Conservation (phyloP, 2,113 vertebrate species). For the Thalassarche chlororhynchos region DNA sequence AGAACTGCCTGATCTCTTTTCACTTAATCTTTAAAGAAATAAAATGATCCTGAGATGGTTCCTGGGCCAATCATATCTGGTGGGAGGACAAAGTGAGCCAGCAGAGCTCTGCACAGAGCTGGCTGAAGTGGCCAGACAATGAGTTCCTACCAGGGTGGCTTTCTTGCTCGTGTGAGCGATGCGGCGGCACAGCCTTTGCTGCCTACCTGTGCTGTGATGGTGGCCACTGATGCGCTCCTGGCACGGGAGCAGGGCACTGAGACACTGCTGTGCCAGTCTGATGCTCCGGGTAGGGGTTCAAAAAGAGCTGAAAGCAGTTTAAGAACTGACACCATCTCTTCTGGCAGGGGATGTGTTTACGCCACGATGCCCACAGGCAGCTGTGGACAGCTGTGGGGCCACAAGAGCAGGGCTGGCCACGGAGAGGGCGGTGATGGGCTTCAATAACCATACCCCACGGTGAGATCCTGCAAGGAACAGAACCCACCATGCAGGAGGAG, state of each 20-base stretch:
- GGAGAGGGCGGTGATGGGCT: background rate
- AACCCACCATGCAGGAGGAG: background rate
- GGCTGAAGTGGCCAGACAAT: background rate
- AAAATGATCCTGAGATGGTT: background rate
- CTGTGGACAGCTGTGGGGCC: background rate
- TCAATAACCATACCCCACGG: accelerated
- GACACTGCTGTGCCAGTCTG: background rate
- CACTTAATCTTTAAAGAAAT: background rate
- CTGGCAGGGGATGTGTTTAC: background rate
- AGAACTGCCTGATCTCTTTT: background rate
- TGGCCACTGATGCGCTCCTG: background rate
- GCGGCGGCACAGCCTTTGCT: background rate
- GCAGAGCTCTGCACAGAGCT: background rate
- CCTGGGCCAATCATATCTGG: background rate
- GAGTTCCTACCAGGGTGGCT: background rate
- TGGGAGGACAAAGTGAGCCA: background rate
- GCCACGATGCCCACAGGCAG: background rate
- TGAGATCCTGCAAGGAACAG: background rate
- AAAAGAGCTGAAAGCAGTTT: background rate
- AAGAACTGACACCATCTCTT: background rate
- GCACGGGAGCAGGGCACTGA: background rate
- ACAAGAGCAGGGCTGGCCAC: background rate
- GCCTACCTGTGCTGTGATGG: background rate
- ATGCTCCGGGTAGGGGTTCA: background rate
- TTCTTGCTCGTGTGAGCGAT: accelerated